Conservation (phyloP, 2,888 invertebrate species). For the Oligia strigilis region DNA sequence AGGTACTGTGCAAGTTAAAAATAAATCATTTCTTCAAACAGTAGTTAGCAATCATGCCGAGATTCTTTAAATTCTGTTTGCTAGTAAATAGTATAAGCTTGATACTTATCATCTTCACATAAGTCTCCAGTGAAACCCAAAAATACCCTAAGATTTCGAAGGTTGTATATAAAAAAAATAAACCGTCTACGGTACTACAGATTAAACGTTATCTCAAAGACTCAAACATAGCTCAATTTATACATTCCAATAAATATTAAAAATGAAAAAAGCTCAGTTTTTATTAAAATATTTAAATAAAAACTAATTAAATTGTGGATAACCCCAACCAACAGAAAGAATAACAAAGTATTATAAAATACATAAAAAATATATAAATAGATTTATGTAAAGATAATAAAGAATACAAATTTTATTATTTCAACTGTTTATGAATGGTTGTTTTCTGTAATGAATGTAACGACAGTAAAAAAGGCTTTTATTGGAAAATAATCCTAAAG, state of each 20-base stretch:
- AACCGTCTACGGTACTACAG: not conserved
- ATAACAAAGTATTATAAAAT: not conserved
- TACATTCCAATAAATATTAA: not conserved
- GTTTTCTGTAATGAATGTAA: slow-evolving; percentile 24
- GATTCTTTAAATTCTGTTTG: slow-evolving; percentile 9
- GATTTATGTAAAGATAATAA: not conserved
- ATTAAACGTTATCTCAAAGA: not conserved
- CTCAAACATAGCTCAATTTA: not conserved
- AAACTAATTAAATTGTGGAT: not conserved
- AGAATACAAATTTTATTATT: not conserved
- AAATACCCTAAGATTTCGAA: not conserved
- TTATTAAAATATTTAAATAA: not conserved
- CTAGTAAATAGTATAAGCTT: not conserved
- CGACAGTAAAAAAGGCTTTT: not conserved
- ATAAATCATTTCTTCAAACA: not conserved
- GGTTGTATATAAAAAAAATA: not conserved
- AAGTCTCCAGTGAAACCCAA: not conserved
- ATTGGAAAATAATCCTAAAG: not conserved
- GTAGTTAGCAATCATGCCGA: not conserved
- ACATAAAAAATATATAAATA: slow-evolving; percentile 4
- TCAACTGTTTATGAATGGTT: slow-evolving; percentile 27
- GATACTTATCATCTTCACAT: not conserved
- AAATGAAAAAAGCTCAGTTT: not conserved
- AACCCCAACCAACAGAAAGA: not conserved
- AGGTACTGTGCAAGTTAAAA: not conserved